Base-by-base conservation (phyloP, 1,140 invertebrate species). In the Drosophila lowei region DNA sequence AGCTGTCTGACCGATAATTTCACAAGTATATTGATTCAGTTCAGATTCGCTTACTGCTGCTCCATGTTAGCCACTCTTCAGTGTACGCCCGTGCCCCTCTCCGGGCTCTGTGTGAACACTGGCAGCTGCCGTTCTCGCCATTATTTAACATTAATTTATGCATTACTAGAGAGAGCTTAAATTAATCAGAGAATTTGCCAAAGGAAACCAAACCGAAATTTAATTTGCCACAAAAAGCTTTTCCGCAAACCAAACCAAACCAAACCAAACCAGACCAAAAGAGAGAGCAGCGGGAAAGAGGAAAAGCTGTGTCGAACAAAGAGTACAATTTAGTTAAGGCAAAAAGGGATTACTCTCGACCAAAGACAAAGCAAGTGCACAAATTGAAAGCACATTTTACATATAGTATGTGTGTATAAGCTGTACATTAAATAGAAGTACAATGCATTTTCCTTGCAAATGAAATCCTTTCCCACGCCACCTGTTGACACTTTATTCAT, bases 121-220 rank as follows among this genome's bases (percentile, higher is more conserved):
- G 47, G 46, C 63, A 67, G 48, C 42, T 44, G 30, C 70, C 49
- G 47, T 50, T 70, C 23, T 55, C 60, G 75, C 60, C 75, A 77
- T 73, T 84, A 84, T 70, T 84, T 85, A 85, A 77, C 63, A 79
- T 85, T 84, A 84, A 84, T 84, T 84, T 84, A 84, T 84, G 77
- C 80, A 84, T 84, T 84, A 77, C 63, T 77, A 73, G 63, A 2
- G 34, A 67, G 57, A 63, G 80, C 72, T 85, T 85, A 80, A 85
- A 84, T 84, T 84, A 85, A 84, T 84, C 80, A 80, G 80, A 54
- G 75, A 77, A 79, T 85, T 74, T 68, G 72, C 62, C 62, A 60
- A 46, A 57, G 43, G 46, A 43, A 54, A 52, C 28, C 13, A 21
- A 48, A 52, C 34, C 48, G 52, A 57, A 72, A 72, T 72, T 71